These are phyloP conservation scores for Acipenser transmontanus DNA, from an alignment of 2,797 vertebrate species.

Conservation along the genomic window DNA sequence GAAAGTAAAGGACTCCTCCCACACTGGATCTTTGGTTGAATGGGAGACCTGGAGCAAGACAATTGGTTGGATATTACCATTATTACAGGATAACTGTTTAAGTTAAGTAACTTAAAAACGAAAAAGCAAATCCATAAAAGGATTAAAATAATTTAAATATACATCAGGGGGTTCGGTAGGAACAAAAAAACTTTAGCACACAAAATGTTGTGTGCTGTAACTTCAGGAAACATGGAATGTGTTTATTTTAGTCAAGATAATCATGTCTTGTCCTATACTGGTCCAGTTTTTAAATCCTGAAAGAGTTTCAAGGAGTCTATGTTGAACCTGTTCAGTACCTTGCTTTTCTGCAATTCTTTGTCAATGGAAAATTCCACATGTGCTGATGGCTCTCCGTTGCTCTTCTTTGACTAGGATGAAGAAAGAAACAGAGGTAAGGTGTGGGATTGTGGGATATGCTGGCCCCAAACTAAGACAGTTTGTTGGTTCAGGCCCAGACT, in stretches of 20 bases:
- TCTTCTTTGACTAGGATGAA: slow-evolving; percentile 55
- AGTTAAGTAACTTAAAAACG: not conserved
- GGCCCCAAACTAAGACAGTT: not conserved
- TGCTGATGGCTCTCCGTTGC: slow-evolving; percentile 63
- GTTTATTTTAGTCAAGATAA: no score
- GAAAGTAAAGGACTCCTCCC: slow-evolving; percentile 87
- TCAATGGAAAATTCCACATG: slow-evolving; percentile 76
- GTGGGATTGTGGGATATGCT: not conserved
- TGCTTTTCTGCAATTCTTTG: slow-evolving; percentile 75
- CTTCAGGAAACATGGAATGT: no score
- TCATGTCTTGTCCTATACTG: no score
- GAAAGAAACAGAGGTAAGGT: slow-evolving; percentile 4
- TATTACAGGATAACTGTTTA: not conserved
- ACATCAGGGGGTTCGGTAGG: not conserved
- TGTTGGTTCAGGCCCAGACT: not conserved
- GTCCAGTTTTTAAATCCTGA: not conserved
- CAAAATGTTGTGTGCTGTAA: no score
- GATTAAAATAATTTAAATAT: not conserved
- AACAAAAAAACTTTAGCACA: not conserved
- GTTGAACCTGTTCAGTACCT: slow-evolving; percentile 58
- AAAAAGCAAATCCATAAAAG: not conserved
- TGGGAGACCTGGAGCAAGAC: slow-evolving; percentile 60
- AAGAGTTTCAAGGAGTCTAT: not conserved
- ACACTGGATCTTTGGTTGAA: slow-evolving; percentile 74
- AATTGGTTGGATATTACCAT: not conserved